Conservation (phyloP, 2,888 invertebrate species). For the Ryuthela nishihirai region DNA sequence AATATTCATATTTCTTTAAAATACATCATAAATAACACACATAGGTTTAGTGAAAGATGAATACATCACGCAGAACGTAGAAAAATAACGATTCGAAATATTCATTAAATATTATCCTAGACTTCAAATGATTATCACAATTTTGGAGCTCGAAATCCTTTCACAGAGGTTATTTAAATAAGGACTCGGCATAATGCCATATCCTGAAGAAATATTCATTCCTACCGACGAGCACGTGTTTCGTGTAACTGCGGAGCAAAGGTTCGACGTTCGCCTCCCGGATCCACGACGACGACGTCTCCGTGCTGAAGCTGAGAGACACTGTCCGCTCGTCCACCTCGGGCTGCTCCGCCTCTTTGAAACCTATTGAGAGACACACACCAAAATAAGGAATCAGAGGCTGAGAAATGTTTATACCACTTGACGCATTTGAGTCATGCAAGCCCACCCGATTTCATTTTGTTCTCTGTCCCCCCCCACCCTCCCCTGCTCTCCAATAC, state of each 20-base stretch:
- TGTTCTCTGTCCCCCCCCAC: too few relatives aligned
- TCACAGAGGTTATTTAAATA: slow-evolving; percentile 69
- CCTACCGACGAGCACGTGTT: slow-evolving; percentile 72
- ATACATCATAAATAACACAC: too few relatives aligned
- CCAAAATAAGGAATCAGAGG: too few relatives aligned
- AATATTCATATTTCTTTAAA: too few relatives aligned
- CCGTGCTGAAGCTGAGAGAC: slow-evolving; percentile 72
- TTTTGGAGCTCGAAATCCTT: background rate
- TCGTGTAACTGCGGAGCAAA: slow-evolving; percentile 84
- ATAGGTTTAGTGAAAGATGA: too few relatives aligned
- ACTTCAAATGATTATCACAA: slow-evolving; percentile 6
- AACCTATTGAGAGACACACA: too few relatives aligned
- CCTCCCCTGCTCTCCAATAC: too few relatives aligned
- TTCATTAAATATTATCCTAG: background rate
- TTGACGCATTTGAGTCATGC: too few relatives aligned
- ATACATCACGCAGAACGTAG: too few relatives aligned
- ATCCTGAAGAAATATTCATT: slow-evolving; percentile 96
- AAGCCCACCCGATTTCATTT: too few relatives aligned
- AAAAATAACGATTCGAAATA: background rate
- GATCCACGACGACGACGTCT: slow-evolving; percentile 90
- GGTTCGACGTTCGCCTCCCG: slow-evolving; percentile 91
- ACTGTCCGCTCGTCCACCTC: slow-evolving; percentile 65
- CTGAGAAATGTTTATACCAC: too few relatives aligned
- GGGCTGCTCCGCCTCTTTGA: slow-evolving; percentile 58
- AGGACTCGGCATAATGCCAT: slow-evolving; percentile 79